A percentile compares a stretch with the other conserved stretches of the same genome.
Evolutionary conservation across 2,888 invertebrate genomes (phyloP).

Genomic region (Cephonodes hylas): DNA sequence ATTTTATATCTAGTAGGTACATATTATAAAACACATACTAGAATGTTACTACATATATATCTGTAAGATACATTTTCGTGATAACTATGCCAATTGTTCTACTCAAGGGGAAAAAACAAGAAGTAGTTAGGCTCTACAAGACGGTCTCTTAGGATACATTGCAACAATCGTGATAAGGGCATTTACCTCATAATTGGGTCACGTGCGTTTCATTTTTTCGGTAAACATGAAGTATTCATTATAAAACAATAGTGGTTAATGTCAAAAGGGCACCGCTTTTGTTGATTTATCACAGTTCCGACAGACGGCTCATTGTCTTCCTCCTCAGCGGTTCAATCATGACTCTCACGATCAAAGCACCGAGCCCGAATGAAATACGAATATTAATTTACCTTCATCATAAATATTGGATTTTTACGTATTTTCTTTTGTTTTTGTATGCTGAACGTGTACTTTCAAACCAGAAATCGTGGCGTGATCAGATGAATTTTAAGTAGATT

Average conservation of each 20-base stretch:
- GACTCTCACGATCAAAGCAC: conserved; percentile 52
- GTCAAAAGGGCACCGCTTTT: conserved; percentile 62
- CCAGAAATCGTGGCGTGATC: too few species aligned
- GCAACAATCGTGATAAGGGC: conserved; percentile 19
- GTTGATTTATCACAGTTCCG: conserved; percentile 62
- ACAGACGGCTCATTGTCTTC: conserved; percentile 58
- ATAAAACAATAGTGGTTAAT: conserved; percentile 60
- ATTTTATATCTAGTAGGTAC: too few species aligned
- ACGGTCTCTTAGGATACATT: background rate
- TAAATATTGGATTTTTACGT: conserved; percentile 15
- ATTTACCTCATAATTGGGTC: conserved; percentile 14
- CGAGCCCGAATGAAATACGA: conserved; percentile 32
- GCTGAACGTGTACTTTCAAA: too few species aligned
- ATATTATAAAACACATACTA: too few species aligned
- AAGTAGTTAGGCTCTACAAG: background rate
- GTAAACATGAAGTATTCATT: conserved; percentile 35
- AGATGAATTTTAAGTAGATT: too few species aligned
- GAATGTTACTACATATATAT: too few species aligned
- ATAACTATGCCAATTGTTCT: background rate
- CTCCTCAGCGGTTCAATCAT: conserved; percentile 48
- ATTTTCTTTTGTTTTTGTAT: too few species aligned
- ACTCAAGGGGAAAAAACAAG: background rate
- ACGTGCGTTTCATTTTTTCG: conserved; percentile 21
- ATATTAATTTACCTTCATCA: conserved; percentile 41
- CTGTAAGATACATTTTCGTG: background rate